Evolutionary conservation across 2,888 invertebrate genomes (phyloP).

Genomic region (Heteropelma amictum): DNA sequence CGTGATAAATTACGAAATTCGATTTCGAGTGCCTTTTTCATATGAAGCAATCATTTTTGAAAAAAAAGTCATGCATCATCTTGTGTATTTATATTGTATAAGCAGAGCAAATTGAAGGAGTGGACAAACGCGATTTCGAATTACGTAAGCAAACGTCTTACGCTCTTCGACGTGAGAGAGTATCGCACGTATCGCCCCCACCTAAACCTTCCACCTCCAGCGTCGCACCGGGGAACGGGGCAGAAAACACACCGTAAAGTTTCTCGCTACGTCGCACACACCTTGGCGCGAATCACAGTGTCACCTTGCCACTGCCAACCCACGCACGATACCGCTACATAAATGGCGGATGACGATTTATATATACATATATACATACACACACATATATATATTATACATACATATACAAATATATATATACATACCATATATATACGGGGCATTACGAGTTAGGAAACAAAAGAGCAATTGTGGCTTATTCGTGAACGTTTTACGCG

Average conservation of each 20-base stretch:
- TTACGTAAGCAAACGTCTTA: constrained; percentile 35
- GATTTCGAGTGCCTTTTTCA: too few relatives aligned
- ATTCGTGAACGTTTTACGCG: neutral
- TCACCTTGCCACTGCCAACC: constrained; percentile 70
- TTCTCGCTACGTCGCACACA: constrained; percentile 44
- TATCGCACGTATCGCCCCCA: constrained; percentile 12
- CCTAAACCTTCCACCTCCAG: constrained; percentile 5
- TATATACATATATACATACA: neutral
- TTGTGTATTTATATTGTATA: too few relatives aligned
- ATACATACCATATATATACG: too few relatives aligned
- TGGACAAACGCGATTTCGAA: neutral
- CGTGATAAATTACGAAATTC: neutral
- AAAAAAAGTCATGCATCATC: too few relatives aligned
- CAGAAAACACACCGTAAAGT: constrained; percentile 39
- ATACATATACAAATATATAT: neutral
- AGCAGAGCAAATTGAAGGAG: neutral
- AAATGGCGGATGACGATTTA: constrained; percentile 58
- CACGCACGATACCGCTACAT: constrained; percentile 72
- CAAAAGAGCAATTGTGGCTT: constrained; percentile 10
- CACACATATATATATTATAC: neutral
- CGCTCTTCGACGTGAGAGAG: constrained; percentile 7
- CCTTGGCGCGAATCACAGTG: constrained; percentile 62
- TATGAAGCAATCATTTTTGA: too few relatives aligned
- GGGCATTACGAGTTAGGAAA: neutral
- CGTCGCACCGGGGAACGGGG: constrained; percentile 24